These are phyloP conservation scores for Eunapius fragilis DNA, from an alignment of 37 sponge, comb jelly and placozoan genomes.

Conservation along the genomic window DNA sequence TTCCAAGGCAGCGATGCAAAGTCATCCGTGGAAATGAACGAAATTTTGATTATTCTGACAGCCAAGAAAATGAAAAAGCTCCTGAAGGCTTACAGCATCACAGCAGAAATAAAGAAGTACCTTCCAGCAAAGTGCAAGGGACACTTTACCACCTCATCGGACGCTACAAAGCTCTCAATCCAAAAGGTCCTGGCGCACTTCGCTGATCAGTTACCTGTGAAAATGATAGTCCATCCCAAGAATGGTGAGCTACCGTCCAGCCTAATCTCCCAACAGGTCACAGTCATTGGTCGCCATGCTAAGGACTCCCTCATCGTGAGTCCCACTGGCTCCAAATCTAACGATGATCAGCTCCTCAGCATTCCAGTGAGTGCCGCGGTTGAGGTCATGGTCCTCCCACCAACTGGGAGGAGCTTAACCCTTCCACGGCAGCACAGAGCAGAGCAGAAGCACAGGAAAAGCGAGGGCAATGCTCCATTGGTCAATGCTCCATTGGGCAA, in stretches of 20 bases:
- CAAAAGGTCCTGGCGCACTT: not conserved
- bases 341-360: not conserved
- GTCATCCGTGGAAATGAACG: slow-evolving; percentile 14
- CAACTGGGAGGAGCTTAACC: not conserved
- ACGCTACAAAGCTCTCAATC: not conserved
- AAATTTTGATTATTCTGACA: slow-evolving; percentile 1
- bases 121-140: not conserved
- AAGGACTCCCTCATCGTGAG: not conserved
- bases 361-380: not conserved
- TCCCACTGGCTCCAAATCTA: not conserved
- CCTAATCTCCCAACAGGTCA: not conserved
- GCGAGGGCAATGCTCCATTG: not conserved
- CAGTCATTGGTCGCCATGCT: not conserved
- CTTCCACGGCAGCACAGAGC: not conserved
- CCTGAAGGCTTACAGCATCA: not conserved
- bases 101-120: not conserved
- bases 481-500: not conserved
- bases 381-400: not conserved
- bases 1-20: slow-evolving; percentile 20
- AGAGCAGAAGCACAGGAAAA: not conserved
- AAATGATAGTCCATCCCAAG: not conserved
- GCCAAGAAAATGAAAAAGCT: not conserved
- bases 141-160: not conserved
- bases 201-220: not conserved
- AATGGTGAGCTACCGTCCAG: not conserved